These are phyloP conservation scores for Carollia perspicillata DNA, from an alignment of 2,113 vertebrate species.

Conservation along the genomic window DNA sequence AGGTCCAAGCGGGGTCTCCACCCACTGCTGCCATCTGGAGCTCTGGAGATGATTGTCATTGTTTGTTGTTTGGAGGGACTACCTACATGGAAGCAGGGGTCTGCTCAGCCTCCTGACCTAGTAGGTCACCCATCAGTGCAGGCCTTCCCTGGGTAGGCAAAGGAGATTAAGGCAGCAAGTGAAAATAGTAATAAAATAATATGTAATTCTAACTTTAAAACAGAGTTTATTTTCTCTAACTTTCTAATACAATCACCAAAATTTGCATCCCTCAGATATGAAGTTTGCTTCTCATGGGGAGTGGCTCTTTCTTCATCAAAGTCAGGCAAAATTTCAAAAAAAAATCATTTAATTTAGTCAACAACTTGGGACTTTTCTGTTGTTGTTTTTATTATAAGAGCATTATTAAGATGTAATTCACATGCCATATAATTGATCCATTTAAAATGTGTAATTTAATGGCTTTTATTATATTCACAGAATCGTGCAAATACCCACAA, in stretches of 20 bases:
- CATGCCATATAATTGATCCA: neutral
- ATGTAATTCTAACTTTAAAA: neutral
- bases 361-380: neutral
- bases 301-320: neutral
- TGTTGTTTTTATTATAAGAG: neutral
- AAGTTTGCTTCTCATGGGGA: neutral
- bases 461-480: neutral
- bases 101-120: neutral
- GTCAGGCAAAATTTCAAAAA: neutral
- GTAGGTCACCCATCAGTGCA: rapidly evolving
- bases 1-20: too few relatives aligned
- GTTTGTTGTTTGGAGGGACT: neutral
- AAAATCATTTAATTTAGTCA: neutral
- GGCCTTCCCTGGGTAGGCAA: neutral
- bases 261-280: neutral
- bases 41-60: too few relatives aligned
- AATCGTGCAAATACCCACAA: neutral
- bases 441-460: neutral
- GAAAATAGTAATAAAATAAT: neutral
- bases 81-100: neutral
- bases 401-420: neutral
- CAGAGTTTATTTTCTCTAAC: neutral
- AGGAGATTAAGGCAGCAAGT: neutral
- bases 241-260: neutral
- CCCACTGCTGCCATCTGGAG: too few relatives aligned